Base-by-base conservation (phyloP, 2,113 vertebrate species). In the Parus major region DNA sequence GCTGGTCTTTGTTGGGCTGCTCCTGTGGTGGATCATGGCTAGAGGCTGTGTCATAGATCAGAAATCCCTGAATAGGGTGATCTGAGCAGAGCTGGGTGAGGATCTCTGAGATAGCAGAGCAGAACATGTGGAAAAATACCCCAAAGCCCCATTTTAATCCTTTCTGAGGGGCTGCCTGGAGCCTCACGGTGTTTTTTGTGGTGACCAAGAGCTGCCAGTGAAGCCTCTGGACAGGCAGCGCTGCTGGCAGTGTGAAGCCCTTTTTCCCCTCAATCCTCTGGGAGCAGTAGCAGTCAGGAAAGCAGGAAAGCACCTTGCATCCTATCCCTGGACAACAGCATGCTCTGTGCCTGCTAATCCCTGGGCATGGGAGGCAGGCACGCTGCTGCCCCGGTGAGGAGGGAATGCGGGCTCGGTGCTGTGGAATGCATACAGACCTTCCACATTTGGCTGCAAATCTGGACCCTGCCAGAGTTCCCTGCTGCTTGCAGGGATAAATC, bases 151-250 rank as follows among this genome's bases (percentile, higher is more conserved):
- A 1, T 59, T 82, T 76, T 25, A 50, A 16, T 21, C 55, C 19
- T 9, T 0, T 19, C 39, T 0, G 1, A 53, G 75, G 39, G 46
- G 36, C 33, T 55, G 7, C 24, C 19, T 47, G 53, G 39, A 79
- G 53, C 76, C 33, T n/a, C 2, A 1, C 0, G 0, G 25, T 5
- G 16, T 31, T 56, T 39, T 65, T 59, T 35, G 46, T 19, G 0
- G 5, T 10, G 44, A 16, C 66, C 20, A 2, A 25, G 78, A 23
- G 57, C 82, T 47, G 61, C 71, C 39, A 7, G 35, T 11, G 27
- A 33, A 61, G 42, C 33, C 56, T 53, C 25, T 3, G 21, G 70
- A 16, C 70, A 41, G 31, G 71, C 22, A 7, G 60, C 24, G 4
- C 61, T 28, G 33, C 31, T 0, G 3, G 64, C 76, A 63, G 49